Percentiles rank a stretch among this genome's conserved stretches.
Evolutionary conservation across 2,888 invertebrate species (phyloP).

Genomic region (Apamea crenata): DNA sequence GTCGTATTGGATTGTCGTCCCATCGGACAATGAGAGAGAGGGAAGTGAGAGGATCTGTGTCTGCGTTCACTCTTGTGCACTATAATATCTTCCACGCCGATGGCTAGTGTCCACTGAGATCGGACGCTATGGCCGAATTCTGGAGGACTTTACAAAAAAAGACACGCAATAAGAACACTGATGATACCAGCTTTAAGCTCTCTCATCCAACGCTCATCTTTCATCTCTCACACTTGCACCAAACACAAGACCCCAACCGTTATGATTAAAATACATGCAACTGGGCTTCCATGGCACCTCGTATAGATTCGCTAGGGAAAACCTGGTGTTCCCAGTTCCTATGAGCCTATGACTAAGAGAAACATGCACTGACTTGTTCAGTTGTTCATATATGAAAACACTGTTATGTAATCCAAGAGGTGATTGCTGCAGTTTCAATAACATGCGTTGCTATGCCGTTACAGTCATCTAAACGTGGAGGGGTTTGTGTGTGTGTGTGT

Average conservation of each 20-base stretch:
- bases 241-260: conserved; percentile 34
- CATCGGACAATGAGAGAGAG: neutral
- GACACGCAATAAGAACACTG: neutral
- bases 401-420: conserved; percentile 35
- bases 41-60: neutral
- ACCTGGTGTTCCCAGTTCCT: conserved; percentile 34
- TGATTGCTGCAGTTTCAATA: conserved; percentile 42
- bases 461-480: conserved; percentile 50
- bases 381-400: conserved; percentile 39
- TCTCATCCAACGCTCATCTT: neutral
- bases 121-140: too few relatives aligned
- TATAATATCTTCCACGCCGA: too few relatives aligned
- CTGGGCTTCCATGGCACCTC: conserved; percentile 56
- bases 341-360: conserved; percentile 46
- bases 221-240: conserved; percentile 35
- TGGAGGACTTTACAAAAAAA: too few relatives aligned
- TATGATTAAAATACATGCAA: conserved; percentile 57
- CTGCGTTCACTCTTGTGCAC: neutral
- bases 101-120: too few relatives aligned
- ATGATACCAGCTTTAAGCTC: neutral
- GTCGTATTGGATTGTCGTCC: too few relatives aligned
- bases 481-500: conserved; percentile 2
- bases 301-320: conserved; percentile 74
- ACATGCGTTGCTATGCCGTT: conserved; percentile 30
- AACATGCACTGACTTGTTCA: conserved; percentile 26